phyloP scores from a whole-genome alignment of 2,888 invertebrate species.

The Athetis lepigone region DNA sequence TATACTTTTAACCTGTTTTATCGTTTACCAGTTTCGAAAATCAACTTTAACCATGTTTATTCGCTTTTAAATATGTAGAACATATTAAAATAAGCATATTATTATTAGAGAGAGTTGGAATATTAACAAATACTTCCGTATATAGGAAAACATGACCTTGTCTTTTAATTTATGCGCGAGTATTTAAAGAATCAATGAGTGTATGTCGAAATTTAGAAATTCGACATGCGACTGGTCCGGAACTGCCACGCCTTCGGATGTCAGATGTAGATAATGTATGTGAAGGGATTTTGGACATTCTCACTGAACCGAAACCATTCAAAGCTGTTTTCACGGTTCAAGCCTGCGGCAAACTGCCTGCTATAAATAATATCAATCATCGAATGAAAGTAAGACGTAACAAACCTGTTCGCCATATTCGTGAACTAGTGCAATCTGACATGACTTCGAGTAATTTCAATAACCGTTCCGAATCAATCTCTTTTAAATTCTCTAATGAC shows the following conservation, averaged over 20 bases:
- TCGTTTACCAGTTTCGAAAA: constrained; percentile 61
- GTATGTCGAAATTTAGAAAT: constrained; percentile 42
- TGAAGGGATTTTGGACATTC: constrained; percentile 12
- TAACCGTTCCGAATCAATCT: constrained; percentile 40
- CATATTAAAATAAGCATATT: constrained; percentile 74
- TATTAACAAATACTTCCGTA: constrained; percentile 29
- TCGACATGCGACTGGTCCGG: constrained; percentile 4
- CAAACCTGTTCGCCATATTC: constrained; percentile 43
- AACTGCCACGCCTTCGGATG: constrained; percentile 11
- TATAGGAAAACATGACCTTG: constrained; percentile 23
- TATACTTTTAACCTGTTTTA: constrained; percentile 78
- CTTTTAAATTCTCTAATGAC: constrained; percentile 22
- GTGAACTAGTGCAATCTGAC: constrained; percentile 36
- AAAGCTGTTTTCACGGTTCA: constrained; percentile 15
- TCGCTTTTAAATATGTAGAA: constrained; percentile 76
- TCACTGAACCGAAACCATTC: not conserved
- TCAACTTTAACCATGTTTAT: constrained; percentile 61
- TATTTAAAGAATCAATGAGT: constrained; percentile 5
- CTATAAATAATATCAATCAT: constrained; percentile 55
- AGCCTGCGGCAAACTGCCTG: constrained; percentile 29
- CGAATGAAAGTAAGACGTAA: constrained; percentile 60
- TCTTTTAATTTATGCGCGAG: constrained; percentile 33
- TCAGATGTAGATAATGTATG: constrained; percentile 12
- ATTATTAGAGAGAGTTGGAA: constrained; percentile 68
- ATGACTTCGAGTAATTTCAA: constrained; percentile 47